These are phyloP conservation scores for Amphipoea lucens DNA, from an alignment of 2,888 invertebrate genomes.

Conservation along the genomic window DNA sequence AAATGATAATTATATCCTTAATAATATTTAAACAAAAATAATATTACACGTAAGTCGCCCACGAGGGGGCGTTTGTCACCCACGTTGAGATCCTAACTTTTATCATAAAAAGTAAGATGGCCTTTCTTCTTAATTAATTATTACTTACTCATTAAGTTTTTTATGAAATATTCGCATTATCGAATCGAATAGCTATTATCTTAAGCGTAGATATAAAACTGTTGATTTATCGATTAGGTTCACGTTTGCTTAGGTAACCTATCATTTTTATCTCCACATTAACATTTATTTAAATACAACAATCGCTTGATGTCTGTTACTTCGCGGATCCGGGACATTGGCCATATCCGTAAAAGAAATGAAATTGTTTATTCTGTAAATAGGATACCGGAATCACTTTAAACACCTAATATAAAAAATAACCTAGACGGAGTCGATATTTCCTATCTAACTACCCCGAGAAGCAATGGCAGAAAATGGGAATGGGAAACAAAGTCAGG, in stretches of 20 bases:
- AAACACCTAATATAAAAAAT: too few relatives aligned
- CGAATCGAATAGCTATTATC: slow-evolving; percentile 31
- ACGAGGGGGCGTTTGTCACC: too few relatives aligned
- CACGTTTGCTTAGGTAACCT: slow-evolving; percentile 5
- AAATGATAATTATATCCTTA: too few relatives aligned
- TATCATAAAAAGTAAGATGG: neutral
- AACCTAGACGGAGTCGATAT: too few relatives aligned
- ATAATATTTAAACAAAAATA: too few relatives aligned
- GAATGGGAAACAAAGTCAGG: neutral
- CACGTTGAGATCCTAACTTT: neutral
- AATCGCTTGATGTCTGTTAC: slow-evolving; percentile 13
- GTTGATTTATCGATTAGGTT: slow-evolving; percentile 28
- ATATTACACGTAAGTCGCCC: too few relatives aligned
- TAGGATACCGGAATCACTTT: too few relatives aligned
- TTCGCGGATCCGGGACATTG: slow-evolving; percentile 26
- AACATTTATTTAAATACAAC: slow-evolving; percentile 17
- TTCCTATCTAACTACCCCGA: too few relatives aligned
- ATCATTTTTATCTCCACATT: slow-evolving; percentile 25
- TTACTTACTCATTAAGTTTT: slow-evolving; percentile 14
- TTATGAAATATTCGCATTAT: slow-evolving; percentile 22
- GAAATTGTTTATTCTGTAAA: too few relatives aligned
- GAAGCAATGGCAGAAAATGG: too few relatives aligned
- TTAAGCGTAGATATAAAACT: slow-evolving; percentile 33
- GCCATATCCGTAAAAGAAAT: neutral
- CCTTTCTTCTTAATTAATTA: slow-evolving; percentile 11